Percentiles rank a stretch among this genome's conserved stretches.
Conservation (phyloP, 2,888 invertebrate species). For the Lomographa bimaculata region DNA sequence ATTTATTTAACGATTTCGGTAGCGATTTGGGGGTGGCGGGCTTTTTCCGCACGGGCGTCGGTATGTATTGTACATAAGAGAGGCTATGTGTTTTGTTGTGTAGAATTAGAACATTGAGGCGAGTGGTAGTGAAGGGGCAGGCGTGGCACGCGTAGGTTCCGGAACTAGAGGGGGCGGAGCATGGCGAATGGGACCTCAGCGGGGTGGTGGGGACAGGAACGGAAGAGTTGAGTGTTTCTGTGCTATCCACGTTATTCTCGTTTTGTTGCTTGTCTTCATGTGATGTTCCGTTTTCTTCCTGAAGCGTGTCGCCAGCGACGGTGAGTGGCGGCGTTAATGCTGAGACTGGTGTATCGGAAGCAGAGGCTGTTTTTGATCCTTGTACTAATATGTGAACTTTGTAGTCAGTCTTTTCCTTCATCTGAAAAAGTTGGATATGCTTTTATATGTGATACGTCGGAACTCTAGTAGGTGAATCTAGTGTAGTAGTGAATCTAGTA, state of each 20-base stretch:
- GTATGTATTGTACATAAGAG: slow-evolving; percentile 73
- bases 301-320: slow-evolving; percentile 49
- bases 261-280: slow-evolving; percentile 8
- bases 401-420: slow-evolving; percentile 79
- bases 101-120: slow-evolving; percentile 88
- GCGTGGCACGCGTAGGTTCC: slow-evolving; percentile 84
- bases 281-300: slow-evolving; percentile 31
- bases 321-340: slow-evolving; percentile 45
- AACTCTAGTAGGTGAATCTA: too few relatives aligned
- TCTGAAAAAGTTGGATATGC: too few relatives aligned
- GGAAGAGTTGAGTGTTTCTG: slow-evolving; percentile 12
- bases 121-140: slow-evolving; percentile 86
- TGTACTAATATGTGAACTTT: slow-evolving; percentile 86
- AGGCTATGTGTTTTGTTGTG: slow-evolving; percentile 88
- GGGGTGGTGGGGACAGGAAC: slow-evolving; percentile 14
- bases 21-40: slow-evolving; percentile 37
- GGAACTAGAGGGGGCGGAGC: slow-evolving; percentile 52
- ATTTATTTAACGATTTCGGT: slow-evolving; percentile 49
- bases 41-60: slow-evolving; percentile 69
- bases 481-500: too few relatives aligned
- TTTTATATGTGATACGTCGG: too few relatives aligned
- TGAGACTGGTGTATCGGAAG: slow-evolving; percentile 32
- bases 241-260: slow-evolving; percentile 24
- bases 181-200: slow-evolving; percentile 22
- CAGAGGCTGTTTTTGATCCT: slow-evolving; percentile 56